phyloP scores from a whole-genome alignment of 2,113 vertebrate species.

The Anseranas semipalmata region DNA sequence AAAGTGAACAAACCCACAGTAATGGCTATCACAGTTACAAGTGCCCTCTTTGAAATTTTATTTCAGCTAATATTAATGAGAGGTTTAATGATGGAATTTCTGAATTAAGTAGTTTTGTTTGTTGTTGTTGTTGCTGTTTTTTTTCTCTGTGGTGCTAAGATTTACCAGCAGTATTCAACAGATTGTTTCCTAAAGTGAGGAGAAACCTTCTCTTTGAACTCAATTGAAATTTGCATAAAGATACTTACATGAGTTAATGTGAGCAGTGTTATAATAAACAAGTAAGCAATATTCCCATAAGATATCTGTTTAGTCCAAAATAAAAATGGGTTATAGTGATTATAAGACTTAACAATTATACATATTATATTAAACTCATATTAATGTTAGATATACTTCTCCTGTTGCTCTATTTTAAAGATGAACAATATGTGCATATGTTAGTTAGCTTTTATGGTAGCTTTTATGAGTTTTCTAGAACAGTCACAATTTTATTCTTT shows the following conservation, averaged over 20 bases:
- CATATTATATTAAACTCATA: not conserved
- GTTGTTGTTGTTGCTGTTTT: not conserved
- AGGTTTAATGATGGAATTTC: not conserved
- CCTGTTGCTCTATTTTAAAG: not conserved
- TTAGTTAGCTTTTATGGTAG: conserved; percentile 33
- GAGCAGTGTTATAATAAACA: not conserved
- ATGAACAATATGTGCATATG: not conserved
- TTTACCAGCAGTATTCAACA: not conserved
- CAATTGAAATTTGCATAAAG: not conserved
- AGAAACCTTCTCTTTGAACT: not conserved
- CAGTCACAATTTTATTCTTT: conserved; percentile 52
- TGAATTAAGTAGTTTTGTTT: not conserved
- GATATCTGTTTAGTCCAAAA: not conserved
- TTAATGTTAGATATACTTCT: not conserved
- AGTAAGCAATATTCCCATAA: not conserved
- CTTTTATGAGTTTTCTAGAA: conserved; percentile 60
- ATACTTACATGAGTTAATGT: not conserved
- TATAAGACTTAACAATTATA: not conserved
- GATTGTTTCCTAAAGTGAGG: not conserved
- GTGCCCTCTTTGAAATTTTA: not conserved
- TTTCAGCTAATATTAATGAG: not conserved
- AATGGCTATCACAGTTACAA: not conserved
- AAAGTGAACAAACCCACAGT: not conserved
- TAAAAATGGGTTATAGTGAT: not conserved
- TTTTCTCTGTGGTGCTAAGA: not conserved